Evolutionary conservation across 1,140 invertebrate genomes (phyloP).

Genomic region (Elymnias hypermnestra): DNA sequence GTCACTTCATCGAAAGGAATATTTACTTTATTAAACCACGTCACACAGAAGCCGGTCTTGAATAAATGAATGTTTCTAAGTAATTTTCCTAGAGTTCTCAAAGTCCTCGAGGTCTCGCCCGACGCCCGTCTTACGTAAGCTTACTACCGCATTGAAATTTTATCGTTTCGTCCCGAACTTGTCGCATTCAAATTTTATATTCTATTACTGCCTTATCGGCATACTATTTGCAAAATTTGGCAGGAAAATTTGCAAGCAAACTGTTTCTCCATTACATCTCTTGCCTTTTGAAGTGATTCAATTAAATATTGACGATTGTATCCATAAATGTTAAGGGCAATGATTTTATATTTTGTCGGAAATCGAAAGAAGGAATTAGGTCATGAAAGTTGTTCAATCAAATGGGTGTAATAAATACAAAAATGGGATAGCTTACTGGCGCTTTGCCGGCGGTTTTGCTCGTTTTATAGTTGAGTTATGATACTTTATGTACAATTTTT

Average conservation of each 20-base stretch:
- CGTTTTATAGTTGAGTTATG: no score
- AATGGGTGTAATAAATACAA: no score
- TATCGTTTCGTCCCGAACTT: constrained; percentile 34
- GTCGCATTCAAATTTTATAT: constrained; percentile 42
- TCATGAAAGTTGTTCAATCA: no score
- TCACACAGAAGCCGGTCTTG: not conserved
- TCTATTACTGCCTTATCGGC: constrained; percentile 35
- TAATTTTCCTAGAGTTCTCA: constrained; percentile 4
- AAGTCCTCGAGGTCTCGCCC: not conserved
- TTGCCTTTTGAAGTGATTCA: not conserved
- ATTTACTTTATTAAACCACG: no score
- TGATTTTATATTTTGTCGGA: no score
- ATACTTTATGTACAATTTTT: no score
- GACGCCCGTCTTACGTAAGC: constrained; percentile 45
- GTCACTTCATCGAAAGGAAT: no score
- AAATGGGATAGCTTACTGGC: no score
- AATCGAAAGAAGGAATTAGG: no score
- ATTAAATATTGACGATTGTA: no score
- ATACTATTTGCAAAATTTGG: constrained; percentile 21
- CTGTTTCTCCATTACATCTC: not conserved
- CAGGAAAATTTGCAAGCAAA: constrained; percentile 21
- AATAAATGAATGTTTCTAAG: constrained; percentile 9
- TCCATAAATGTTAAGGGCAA: no score
- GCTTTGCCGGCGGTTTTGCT: no score
- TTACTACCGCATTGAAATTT: constrained; percentile 54